Conservation (phyloP, 2,888 invertebrate species). For the Argyra leucocephala region DNA sequence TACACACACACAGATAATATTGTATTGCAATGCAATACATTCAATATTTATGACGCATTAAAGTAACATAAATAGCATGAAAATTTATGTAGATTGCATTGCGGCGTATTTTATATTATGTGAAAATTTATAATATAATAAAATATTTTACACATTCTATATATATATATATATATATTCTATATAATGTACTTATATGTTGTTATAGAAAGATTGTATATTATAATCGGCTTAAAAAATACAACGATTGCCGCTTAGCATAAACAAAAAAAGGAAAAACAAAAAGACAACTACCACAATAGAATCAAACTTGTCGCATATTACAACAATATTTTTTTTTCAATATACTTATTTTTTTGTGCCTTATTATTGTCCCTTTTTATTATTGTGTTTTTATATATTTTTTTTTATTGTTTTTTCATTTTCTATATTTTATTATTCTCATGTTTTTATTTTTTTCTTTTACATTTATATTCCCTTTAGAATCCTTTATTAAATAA, state of each 20-base stretch:
- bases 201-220: neutral
- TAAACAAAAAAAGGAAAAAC: too few relatives aligned
- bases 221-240: constrained; percentile 4
- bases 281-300: neutral
- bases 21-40: too few relatives aligned
- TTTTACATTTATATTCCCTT: neutral
- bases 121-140: too few relatives aligned
- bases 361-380: neutral
- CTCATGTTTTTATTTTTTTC: neutral
- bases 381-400: neutral
- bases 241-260: too few relatives aligned
- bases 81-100: neutral
- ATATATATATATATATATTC: too few relatives aligned
- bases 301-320: constrained; percentile 1
- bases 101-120: neutral
- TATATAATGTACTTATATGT: neutral
- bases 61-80: neutral
- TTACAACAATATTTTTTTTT: neutral
- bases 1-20: too few relatives aligned
- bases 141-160: too few relatives aligned
- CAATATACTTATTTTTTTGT: neutral
- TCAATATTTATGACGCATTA: constrained; percentile 4
- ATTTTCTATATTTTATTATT: neutral
- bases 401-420: neutral
- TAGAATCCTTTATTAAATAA: neutral